Percentiles rank a stretch among this genome's conserved stretches.
Conservation (phyloP, 2,888 invertebrate genomes). For the Polylopha cassiicola region DNA sequence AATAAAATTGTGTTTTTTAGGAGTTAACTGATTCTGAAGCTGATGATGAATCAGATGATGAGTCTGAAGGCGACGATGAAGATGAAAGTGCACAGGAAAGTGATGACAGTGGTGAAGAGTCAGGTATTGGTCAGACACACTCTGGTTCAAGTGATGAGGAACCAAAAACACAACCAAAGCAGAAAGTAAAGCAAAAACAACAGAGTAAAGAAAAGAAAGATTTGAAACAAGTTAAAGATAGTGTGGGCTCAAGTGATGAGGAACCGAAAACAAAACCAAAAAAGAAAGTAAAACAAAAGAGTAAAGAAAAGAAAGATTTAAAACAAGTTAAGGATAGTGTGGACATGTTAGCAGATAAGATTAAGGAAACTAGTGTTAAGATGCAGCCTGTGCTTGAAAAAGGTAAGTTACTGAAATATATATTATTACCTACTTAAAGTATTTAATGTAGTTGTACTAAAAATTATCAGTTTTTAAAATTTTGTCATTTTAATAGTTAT, state of each 20-base stretch:
- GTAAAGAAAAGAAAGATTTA: conserved; percentile 22
- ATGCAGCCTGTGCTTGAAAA: conserved; percentile 53
- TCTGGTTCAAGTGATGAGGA: conserved; percentile 38
- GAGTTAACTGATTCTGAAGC: conserved; percentile 53
- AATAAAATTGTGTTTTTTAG: conserved; percentile 30
- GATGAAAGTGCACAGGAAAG: conserved; percentile 45
- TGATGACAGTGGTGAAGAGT: conserved; percentile 67
- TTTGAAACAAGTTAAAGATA: conserved; percentile 25
- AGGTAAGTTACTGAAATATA: conserved; percentile 42
- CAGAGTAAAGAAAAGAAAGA: conserved; percentile 23
- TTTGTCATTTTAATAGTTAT: too few species aligned
- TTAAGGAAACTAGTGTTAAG: conserved; percentile 43
- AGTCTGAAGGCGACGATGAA: conserved; percentile 37
- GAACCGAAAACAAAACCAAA: conserved; percentile 23
- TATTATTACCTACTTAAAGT: too few species aligned
- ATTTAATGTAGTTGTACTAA: too few species aligned
- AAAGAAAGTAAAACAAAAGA: conserved; percentile 19
- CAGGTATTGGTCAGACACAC: conserved; percentile 41
- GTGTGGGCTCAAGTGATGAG: conserved; percentile 36
- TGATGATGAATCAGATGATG: conserved; percentile 43
- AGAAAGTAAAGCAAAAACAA: conserved; percentile 22
- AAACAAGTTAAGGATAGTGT: conserved; percentile 33
- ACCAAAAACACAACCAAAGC: conserved; percentile 22
- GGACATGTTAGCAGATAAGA: conserved; percentile 45
- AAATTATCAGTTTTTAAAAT: too few species aligned